A percentile compares a stretch with the other conserved stretches of the same genome.
phyloP scores from a whole-genome alignment of 2,888 invertebrate genomes.

The Tipula confusa region DNA sequence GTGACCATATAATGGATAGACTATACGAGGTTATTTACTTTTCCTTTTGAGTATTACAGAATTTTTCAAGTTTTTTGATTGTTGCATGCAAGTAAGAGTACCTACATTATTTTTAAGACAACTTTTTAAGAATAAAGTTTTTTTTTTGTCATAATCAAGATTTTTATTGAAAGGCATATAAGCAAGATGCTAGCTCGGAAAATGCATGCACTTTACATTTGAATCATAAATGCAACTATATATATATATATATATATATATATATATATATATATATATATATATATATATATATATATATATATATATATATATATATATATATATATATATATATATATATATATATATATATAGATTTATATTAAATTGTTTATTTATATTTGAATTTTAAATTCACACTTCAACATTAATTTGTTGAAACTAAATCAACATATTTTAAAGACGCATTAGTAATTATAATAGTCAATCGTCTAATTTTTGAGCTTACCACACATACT shows the following conservation, averaged over 20 bases:
- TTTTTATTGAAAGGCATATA: slow-evolving; percentile 13
- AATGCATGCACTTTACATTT: too few species aligned
- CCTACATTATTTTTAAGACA: background rate
- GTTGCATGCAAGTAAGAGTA: background rate
- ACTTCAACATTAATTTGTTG: background rate
- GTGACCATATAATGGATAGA: background rate
- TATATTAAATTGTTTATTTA: too few species aligned
- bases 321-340: background rate
- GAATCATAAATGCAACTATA: too few species aligned
- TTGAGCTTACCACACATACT: background rate
- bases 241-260: background rate
- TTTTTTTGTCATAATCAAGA: background rate
- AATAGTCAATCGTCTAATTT: background rate
- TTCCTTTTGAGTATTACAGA: background rate
- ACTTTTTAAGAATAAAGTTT: background rate
- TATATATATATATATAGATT: background rate
- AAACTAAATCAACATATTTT: background rate
- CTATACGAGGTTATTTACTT: slow-evolving; percentile 10
- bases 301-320: background rate
- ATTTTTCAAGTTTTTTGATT: too few species aligned
- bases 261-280: background rate
- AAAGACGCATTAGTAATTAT: background rate
- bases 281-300: background rate
- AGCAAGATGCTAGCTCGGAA: too few species aligned
- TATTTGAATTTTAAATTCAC: background rate